Base-by-base conservation (phyloP, 2,888 invertebrate species). In the Agapostemon virescens region DNA sequence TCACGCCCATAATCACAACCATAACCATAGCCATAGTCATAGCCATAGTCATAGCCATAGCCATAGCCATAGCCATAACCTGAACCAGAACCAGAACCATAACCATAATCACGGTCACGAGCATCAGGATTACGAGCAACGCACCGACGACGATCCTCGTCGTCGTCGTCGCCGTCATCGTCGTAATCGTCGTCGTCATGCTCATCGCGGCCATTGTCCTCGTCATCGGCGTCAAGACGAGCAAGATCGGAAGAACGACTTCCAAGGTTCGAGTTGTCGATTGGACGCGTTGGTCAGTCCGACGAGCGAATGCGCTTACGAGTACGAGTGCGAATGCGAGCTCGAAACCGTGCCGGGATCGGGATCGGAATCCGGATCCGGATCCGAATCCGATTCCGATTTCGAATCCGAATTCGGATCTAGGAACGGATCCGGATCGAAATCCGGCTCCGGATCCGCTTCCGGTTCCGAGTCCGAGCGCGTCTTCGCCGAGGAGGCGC, bases 271-370 rank as follows among this genome's bases (percentile, higher is more conserved):
- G 11, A 79, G 86, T 69, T 88, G 86, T 36, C 86, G 84, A 6
- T 78, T 86, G 70, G 86, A n/a, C 13, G n/a, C 87, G 66, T 89
- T 91, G 61, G 40, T 17, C 1, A 91, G 91, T 79, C 91, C 91
- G n/a, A 85, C 89, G 70, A 92, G 88, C 81, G 91, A 89, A 30
- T 88, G 90, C 79, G 55, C 6, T 26, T 55, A 30, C 55, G 26
- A 30, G 15, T 26, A 15, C 26, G 55, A 26, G 55, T 55, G 55
- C 26, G 55, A 55, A 7, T 55, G 55, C 26, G 30, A 55, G 23
- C 26, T 26, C 30, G 26, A 55, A 17, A 17, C 55, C 1, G 55
- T 26, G 55, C 23, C 13, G 0, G 26, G 52, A 26, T 55, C 23
- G 15, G 55, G 0, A 26, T 55, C 26, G 7, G 17, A 26, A 26